Conservation (phyloP, 2,113 vertebrate species). For the Sialia sialis region DNA sequence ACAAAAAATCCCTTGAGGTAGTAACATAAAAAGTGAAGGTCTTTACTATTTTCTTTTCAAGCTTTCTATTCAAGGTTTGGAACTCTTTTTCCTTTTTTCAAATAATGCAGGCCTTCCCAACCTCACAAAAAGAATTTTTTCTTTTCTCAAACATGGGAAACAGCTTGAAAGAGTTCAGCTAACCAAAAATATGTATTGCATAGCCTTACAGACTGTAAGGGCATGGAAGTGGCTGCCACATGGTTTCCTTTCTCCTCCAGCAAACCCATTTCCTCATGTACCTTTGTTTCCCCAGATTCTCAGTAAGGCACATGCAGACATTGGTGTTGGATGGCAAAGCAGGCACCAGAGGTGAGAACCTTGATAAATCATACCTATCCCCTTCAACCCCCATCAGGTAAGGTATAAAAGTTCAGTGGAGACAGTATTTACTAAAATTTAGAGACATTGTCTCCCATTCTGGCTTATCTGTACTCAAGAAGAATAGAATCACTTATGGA, state of each 20-base stretch:
- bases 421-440: neutral
- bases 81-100: neutral
- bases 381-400: neutral
- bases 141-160: neutral
- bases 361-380: neutral
- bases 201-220: neutral
- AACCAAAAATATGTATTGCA: neutral
- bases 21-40: neutral
- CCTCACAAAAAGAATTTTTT: neutral
- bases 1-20: neutral
- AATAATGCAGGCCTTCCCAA: neutral
- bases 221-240: neutral
- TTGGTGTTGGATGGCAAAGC: neutral
- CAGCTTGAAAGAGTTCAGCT: neutral
- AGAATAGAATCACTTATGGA: neutral
- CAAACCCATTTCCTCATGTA: neutral
- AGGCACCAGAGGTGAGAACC: neutral
- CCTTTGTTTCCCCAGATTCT: neutral
- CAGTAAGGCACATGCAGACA: neutral
- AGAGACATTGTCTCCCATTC: neutral
- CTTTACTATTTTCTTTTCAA: neutral
- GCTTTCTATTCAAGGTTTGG: neutral
- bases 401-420: neutral
- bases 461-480: neutral
- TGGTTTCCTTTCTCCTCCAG: neutral